Evolutionary conservation across 1,140 invertebrate genomes (phyloP), one percentile per base, ranked within the genome.

Genomic region (Atopsyche davidsoni): DNA sequence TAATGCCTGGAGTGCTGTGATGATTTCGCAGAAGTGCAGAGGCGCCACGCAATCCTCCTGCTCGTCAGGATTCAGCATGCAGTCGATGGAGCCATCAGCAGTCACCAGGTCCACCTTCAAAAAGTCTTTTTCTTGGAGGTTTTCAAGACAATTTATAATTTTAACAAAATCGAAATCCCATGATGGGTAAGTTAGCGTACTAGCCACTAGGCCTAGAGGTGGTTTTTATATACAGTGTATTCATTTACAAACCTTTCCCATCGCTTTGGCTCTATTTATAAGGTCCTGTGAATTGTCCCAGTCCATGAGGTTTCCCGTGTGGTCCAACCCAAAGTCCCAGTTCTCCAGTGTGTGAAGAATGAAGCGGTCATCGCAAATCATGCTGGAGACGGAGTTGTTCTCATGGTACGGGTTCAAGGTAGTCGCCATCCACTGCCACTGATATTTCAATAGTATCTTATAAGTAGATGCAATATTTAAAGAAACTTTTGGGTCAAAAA

Each of bases 391-490:
- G 1, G 77, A 74, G 65, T 92, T 93, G 1, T 84, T 87, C 70
- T 96, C 92, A 67, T 94, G 90, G 62, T 93, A 87, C 0, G 93
- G 93, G 76, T 96, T 96, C 14, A 96, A 67, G 0, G 89, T 91
- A 17, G 79, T 87, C 0, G 86, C 92, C 4, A 82, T 53, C 93
- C 93, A 97, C 36, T 82, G 61, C 87, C 89, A 94, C 69, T 84
- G 60, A 48, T 77, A 75, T 43, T 39, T 39, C 51, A 34, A 53
- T 53, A 43, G 22, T 23, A n/a, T n/a, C n/a, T n/a, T n/a, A n/a
- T n/a, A n/a, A n/a, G n/a, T n/a, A n/a, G n/a, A n/a, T n/a, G n/a
- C n/a, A n/a, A n/a, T n/a, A n/a, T n/a, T n/a, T n/a, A n/a, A n/a
- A n/a, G n/a, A n/a, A n/a, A n/a, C n/a, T n/a, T n/a, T n/a, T n/a